Evolutionary conservation across 2,888 invertebrate genomes (phyloP).

Genomic region (Pristionchus fissidentatus): DNA sequence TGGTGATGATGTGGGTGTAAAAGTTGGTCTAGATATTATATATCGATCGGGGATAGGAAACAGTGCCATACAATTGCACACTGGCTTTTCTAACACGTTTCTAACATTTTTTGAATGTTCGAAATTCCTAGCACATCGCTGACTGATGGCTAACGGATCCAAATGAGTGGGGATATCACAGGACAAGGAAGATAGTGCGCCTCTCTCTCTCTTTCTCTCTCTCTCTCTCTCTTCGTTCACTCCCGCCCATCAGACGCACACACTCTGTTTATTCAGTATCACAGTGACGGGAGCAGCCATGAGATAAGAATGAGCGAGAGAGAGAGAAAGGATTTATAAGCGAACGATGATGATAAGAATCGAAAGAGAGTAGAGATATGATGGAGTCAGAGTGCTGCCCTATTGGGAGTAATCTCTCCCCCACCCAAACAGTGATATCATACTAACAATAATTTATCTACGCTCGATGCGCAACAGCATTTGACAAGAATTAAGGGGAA

Average conservation of each 20-base stretch:
- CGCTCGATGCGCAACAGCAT: too few relatives aligned
- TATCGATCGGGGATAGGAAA: neutral
- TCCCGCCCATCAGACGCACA: neutral
- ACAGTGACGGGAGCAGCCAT: neutral
- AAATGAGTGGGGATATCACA: constrained; percentile 18
- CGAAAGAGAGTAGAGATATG: neutral
- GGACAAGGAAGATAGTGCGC: neutral
- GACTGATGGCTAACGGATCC: neutral
- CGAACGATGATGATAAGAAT: constrained; percentile 2
- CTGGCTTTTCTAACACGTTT: too few relatives aligned
- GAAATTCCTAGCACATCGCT: too few relatives aligned
- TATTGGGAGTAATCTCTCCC: too few relatives aligned
- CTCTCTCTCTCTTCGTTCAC: constrained; percentile 39
- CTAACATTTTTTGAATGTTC: too few relatives aligned
- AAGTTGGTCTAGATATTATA: too few relatives aligned
- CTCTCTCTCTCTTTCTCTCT: neutral
- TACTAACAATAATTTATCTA: too few relatives aligned
- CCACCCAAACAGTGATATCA: too few relatives aligned
- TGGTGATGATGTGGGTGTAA: neutral
- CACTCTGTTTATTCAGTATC: constrained; percentile 45
- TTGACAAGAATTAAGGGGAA: too few relatives aligned
- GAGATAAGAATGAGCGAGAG: constrained; percentile 20
- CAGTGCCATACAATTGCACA: too few relatives aligned
- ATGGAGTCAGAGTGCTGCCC: neutral
- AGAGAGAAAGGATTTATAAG: neutral